Base-by-base conservation (phyloP, 37 sponge, comb jelly and placozoan species). In the Diacarnus erythraeanus region DNA sequence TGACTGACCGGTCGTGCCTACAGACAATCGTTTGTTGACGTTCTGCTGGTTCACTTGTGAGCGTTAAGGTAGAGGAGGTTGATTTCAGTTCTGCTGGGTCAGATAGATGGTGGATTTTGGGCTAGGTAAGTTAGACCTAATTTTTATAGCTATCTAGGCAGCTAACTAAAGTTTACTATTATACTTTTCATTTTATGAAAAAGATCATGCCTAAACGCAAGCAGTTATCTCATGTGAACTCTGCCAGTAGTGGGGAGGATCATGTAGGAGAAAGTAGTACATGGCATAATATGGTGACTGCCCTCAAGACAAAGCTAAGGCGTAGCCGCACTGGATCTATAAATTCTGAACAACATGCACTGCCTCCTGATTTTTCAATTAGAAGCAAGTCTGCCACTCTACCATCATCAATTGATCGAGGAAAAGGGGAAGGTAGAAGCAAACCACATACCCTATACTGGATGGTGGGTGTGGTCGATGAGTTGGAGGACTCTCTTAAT, bases 171-270 rank as follows among this genome's bases (percentile, higher is more conserved):
- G n/a, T n/a, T n/a, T n/a, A n/a, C n/a, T n/a, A n/a, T n/a, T n/a
- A n/a, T n/a, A n/a, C n/a, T n/a, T n/a, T n/a, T n/a, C n/a, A n/a
- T n/a, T n/a, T n/a, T n/a, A n/a, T n/a, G n/a, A n/a, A n/a, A n/a
- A n/a, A n/a, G n/a, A n/a, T n/a, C 18, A 83, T 83, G 84, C 84
- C 76, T 0, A 83, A 83, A 43, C 36, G 68, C 57, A 68, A 75
- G 42, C 64, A 74, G 57, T 41, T 54, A 31, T 35, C 57, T 74
- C 74, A 57, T 8, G 34, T 54, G 17, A 35, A 59, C 20, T 38
- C 42, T 18, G 44, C 51, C 0, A 57, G 47, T 39, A 17, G 27
- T 5, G 47, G 68, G 22, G 42, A 29, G 18, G 64, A 31, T n/a
- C 39, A 34, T 65, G 76, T n/a, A 4, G 69, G 51, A 2, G 51